phyloP scores from a whole-genome alignment of 2,113 vertebrate genomes.

The Taurulus bubalis region DNA sequence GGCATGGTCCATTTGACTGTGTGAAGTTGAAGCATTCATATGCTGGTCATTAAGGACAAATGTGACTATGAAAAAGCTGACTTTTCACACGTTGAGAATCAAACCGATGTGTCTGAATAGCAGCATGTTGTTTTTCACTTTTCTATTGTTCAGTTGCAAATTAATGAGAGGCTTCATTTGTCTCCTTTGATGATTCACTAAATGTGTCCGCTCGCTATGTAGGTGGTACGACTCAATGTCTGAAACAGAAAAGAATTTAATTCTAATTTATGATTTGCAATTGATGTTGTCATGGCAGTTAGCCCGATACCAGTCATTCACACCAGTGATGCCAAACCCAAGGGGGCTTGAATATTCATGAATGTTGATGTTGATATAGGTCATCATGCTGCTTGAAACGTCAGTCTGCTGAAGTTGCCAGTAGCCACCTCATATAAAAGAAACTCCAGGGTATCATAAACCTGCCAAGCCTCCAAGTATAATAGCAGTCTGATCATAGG shows the following conservation, averaged over 20 bases:
- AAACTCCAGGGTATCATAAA: conserved; percentile 46
- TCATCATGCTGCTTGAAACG: conserved; percentile 43
- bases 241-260: conserved; percentile 49
- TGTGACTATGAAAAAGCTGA: neutral
- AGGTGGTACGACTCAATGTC: conserved; percentile 50
- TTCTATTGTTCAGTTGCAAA: conserved; percentile 42
- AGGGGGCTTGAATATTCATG: conserved; percentile 62
- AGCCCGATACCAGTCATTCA: conserved; percentile 54
- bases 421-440: conserved; percentile 40
- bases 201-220: conserved; percentile 55
- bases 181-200: conserved; percentile 57
- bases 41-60: neutral
- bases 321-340: conserved; percentile 51
- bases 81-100: conserved; percentile 12
- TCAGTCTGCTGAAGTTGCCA: conserved; percentile 42
- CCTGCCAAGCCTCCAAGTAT: conserved; percentile 26
- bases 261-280: conserved; percentile 62
- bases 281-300: conserved; percentile 61
- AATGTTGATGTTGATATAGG: conserved; percentile 47
- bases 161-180: conserved; percentile 46
- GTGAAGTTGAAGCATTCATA: neutral
- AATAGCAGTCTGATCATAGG: conserved; percentile 51
- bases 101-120: conserved; percentile 13
- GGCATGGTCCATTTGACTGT: neutral
- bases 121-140: conserved; percentile 12